These are phyloP conservation scores for Enoplosus armatus DNA, from an alignment of 2,797 vertebrate species.

Conservation along the genomic window DNA sequence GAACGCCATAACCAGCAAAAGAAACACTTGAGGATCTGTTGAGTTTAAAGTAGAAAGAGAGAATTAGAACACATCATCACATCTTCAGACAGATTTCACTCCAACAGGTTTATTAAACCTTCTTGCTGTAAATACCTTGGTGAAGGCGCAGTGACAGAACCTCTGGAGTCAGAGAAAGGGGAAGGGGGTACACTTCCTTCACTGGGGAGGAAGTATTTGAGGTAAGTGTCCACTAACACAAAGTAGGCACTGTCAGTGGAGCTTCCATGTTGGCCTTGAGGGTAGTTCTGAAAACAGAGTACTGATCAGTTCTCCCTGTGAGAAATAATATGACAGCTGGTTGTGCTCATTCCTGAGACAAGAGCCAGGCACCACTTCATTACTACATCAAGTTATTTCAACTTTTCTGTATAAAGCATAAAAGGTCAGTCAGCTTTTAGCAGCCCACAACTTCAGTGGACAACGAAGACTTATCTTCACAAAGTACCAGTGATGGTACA, in stretches of 20 bases:
- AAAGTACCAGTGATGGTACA: neutral
- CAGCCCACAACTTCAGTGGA: neutral
- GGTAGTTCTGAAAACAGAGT: conserved; percentile 79
- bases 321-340: neutral
- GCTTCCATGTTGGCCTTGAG: conserved; percentile 81
- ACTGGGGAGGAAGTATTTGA: conserved; percentile 94
- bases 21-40: conserved; percentile 87
- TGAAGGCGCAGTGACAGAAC: conserved; percentile 89
- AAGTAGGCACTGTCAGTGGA: conserved; percentile 94
- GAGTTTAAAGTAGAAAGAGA: neutral
- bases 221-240: conserved; percentile 93
- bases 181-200: conserved; percentile 93
- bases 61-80: neutral
- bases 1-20: conserved; percentile 90
- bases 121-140: conserved; percentile 85
- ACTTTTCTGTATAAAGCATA: neutral
- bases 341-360: neutral
- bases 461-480: neutral
- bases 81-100: too few relatives aligned
- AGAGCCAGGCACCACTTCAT: neutral
- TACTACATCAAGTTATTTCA: neutral
- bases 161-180: conserved; percentile 89
- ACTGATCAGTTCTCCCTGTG: neutral
- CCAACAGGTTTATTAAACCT: too few relatives aligned
- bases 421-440: too few relatives aligned